Evolutionary conservation across 2,797 vertebrate genomes (phyloP), one percentile per base, ranked within the genome.

Genomic region (Diglossa cyanea): DNA sequence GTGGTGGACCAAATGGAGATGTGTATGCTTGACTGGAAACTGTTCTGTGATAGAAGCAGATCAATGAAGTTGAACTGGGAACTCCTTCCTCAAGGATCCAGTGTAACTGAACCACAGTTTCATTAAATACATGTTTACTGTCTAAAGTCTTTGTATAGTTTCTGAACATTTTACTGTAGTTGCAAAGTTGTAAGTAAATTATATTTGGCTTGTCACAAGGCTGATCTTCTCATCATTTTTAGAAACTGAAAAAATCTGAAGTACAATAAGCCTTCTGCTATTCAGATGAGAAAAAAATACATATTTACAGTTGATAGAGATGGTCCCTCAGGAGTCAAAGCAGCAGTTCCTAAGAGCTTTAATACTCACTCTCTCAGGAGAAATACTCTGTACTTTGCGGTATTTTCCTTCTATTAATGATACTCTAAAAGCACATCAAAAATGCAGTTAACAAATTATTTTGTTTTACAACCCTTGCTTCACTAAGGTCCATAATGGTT

Each of bases 41-140:
- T 99, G 99, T 98, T 94, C 98, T 99, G 99, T 95, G 85, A 77
- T 54, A 45, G 0, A 77, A 73, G 98, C 98, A 98, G 99, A 98
- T 97, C 90, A 72, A 98, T 99, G 99, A 99, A 67, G 98, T 98
- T 96, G 87, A 96, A 97, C 98, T 98, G 98, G 99, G 99, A 99
- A 99, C 98, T 98, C 99, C 98, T 98, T 95, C 61, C 48, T 24
- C 45, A 96, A 98, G 99, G 99, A 98, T 98, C 99, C 98, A 48
- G 98, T 98, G 91, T 91, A 98, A 98, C 98, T 97, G 99, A 99
- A 60, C 55, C 21, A 97, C 98, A 98, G 97, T 98, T 96, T 87
- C 81, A 96, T 96, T 97, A 98, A 97, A 98, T 96, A 95, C 33
- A 55, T 95, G 84, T 98, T 97, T 97, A 96, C 86, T 94, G 91